Percentiles rank a stretch among this genome's conserved stretches.
phyloP scores from a whole-genome alignment of 2,888 invertebrate species.

The Heliconius cydno region DNA sequence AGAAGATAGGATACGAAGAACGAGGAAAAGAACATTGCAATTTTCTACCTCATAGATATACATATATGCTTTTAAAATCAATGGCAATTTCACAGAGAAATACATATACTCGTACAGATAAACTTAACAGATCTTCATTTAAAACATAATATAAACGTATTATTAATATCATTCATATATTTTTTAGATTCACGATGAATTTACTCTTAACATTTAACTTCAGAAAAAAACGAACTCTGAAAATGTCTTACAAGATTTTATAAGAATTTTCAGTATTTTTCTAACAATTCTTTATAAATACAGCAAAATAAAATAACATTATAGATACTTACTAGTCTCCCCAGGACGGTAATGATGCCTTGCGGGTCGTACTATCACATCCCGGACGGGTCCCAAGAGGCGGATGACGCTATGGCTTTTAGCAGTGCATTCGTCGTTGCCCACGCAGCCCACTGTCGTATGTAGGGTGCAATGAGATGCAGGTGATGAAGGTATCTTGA shows the following conservation, averaged over 20 bases:
- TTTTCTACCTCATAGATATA: background rate
- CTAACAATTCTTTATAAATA: background rate
- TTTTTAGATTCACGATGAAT: no score
- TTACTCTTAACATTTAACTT: background rate
- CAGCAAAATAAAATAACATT: background rate
- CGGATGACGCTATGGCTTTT: slow-evolving; percentile 85
- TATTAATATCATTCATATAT: background rate
- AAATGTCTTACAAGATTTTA: no score
- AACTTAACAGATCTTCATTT: no score
- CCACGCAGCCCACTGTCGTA: slow-evolving; percentile 84
- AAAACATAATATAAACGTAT: no score
- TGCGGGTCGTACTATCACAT: slow-evolving; percentile 86
- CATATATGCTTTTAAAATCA: background rate
- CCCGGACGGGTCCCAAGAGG: slow-evolving; percentile 85
- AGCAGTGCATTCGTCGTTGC: slow-evolving; percentile 80
- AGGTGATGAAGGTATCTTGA: slow-evolving; percentile 84
- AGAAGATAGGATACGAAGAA: background rate
- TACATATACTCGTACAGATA: no score
- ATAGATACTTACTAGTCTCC: slow-evolving; percentile 81
- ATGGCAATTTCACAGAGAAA: no score
- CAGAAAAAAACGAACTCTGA: background rate
- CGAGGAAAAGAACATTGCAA: background rate
- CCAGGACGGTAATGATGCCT: slow-evolving; percentile 85
- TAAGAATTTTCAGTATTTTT: background rate
- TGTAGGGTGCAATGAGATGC: slow-evolving; percentile 84